Base-by-base conservation (phyloP, 2,797 vertebrate species). In the Lithobates sylvaticus region DNA sequence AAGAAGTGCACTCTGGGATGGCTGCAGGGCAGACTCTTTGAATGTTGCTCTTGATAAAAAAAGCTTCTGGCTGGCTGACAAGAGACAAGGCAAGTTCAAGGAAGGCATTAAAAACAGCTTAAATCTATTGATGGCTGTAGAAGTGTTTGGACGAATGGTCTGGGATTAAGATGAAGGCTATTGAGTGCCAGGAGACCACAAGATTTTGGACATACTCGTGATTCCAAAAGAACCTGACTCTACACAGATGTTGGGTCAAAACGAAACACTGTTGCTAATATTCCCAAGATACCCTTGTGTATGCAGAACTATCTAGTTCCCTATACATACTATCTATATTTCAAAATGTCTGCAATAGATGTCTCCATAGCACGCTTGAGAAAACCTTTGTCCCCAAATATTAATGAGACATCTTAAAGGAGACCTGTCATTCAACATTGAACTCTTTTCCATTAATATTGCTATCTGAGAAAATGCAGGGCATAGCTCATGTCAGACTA, bases 21-120 rank as follows among this genome's bases (percentile, higher is more conserved):
- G 93, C 94, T 95, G 91, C 92, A 93, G 94, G 95, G 95, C 93
- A 95, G 91, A 88, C 85, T 93, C 93, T 95, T 95, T 95, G 94
- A 94, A 94, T 94, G 91, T 92, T 92, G 90, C 91, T 94, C 90
- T 90, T 93, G 92, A 91, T 93, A 88, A 91, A 91, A 81, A 86
- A 81, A 88, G 91, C 92, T 94, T 94, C 93, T 94, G 91, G 91
- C 93, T 94, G 93, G 90, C 91, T 93, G 93, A 94, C 92, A 93
- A 94, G 91, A 94, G 93, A 95, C 92, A 92, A 94, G 92, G 90
- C 87, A 81, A 93, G 91, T 93, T 93, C 92, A 94, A 94, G 93
- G 89, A 90, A 91, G 18, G 88, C 90, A 93, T 94, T 94, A 93
- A 92, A 94, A 93, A 91, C 90, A 93, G 93, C 89, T 91, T 93